These are phyloP conservation scores for Anas capensis DNA, from an alignment of 2,797 vertebrate genomes.

Conservation along the genomic window DNA sequence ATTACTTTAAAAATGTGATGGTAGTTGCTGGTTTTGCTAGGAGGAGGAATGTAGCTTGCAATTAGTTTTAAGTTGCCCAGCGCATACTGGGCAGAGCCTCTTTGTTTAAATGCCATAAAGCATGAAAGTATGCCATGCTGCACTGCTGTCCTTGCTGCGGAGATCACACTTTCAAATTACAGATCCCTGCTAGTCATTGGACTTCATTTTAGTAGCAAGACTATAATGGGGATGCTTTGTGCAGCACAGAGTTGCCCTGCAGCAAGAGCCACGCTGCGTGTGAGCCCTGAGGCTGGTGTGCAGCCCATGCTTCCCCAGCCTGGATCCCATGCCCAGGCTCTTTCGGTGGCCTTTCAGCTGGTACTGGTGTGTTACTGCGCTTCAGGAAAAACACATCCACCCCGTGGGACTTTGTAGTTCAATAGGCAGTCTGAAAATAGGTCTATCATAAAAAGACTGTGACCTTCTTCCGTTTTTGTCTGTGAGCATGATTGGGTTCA, in stretches of 20 bases:
- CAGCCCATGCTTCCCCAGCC: neutral
- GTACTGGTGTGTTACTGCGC: rapidly evolving
- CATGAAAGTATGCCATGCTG: neutral
- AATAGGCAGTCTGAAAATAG: neutral
- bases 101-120: neutral
- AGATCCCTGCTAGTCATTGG: neutral
- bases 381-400: rapidly evolving
- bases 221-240: rapidly evolving
- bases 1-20: neutral
- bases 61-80: neutral
- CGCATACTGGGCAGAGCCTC: neutral
- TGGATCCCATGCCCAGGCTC: rapidly evolving
- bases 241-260: neutral
- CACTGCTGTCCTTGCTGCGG: neutral
- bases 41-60: neutral
- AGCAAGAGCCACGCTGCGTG: rapidly evolving
- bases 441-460: neutral
- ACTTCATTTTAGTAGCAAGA: neutral
- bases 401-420: neutral
- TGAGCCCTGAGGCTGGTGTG: neutral
- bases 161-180: neutral
- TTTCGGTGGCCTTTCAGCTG: neutral
- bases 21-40: neutral
- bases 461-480: neutral
- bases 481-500: rapidly evolving